Base-by-base conservation (phyloP, 2,888 invertebrate species). In the Papilio elwesi region DNA sequence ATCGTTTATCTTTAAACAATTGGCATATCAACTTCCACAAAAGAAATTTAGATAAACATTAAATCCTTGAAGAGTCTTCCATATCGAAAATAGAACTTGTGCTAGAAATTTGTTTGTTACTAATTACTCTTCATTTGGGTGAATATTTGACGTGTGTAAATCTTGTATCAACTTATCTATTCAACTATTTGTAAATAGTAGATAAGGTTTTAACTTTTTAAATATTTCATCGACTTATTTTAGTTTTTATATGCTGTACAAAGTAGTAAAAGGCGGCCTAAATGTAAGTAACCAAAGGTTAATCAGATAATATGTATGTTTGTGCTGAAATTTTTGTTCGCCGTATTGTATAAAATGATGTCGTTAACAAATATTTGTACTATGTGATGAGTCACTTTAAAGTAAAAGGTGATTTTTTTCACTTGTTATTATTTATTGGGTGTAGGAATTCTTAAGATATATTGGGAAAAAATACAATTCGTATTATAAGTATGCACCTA, bases 11-110 rank as follows among this genome's bases (percentile, higher is more conserved):
- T 84, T 83, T 83, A 83, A 87, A 88, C 86, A 86, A 93, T 92
- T 93, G 94, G 94, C 94, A 94, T 94, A 94, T 94, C 94, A 94
- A 92, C 88, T 90, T 90, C 92, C 92, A 88, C 87, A 89, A 89
- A 88, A 87, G 87, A 90, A 90, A 90, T 85, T 89, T 88, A 91
- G 88, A 86, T 89, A 85, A 83, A 80, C 85, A 86, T 82, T 82
- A 82, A 85, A 90, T 87, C 85, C 83, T 88, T 87, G 83, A 88
- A 85, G 86, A 87, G 91, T 94, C 94, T 94, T 94, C 94, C 94
- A 94, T 94, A 94, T 94, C 93, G 90, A 91, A 90, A 85, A 92
- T 91, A 92, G 90, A 84, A 84, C 83, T 87, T 87, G 89, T 86
- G 87, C 89, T 92, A 90, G 87, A 85, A 84, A 85, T 86, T 85